Evolutionary conservation across 2,888 invertebrate genomes (phyloP), one percentile per base, ranked within the genome.

Genomic region (Labia minor): DNA sequence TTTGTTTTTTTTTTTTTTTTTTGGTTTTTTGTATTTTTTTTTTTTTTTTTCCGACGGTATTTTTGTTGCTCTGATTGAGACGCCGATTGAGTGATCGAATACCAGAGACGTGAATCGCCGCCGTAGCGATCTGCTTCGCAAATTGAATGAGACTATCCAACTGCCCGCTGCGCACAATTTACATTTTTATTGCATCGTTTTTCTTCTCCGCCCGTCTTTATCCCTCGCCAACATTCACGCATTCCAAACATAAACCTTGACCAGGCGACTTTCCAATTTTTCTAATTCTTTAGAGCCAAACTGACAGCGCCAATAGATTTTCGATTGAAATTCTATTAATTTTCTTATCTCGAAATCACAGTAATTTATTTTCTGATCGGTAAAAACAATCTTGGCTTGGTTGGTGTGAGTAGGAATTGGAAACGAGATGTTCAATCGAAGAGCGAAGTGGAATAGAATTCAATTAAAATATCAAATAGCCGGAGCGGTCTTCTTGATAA

Each of bases 121-220:
- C 49, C 49, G 4, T 3, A 49, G 49, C 3, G 3, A 49, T 49
- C 49, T 10, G 49, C 49, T 16, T 14, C n/a, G 16, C 49, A 49
- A 49, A 49, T 49, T 49, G 49, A 49, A 49, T 49, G n/a, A 49
- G 49, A 49, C 4, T 49, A 49, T 49, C 49, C 16, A 10, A 8
- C 49, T 49, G 49, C 16, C 49, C 49, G 49, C 49, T 49, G 49
- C 4, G 49, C 49, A 49, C 49, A 49, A 49, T 49, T 49, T 49
- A 49, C 49, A 49, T 49, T 49, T 49, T 49, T 49, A 49, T 49
- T 49, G 49, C 49, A 49, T 49, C 49, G 49, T 49, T 49, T 49
- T 49, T 49, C 26, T 26, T 26, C 49, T 49, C 49, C 49, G 49
- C 49, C 49, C 49, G 49, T 49, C 49, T 49, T 49, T 49, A 49